phyloP scores from a whole-genome alignment of 1,140 invertebrate species.

The Cepaea nemoralis region DNA sequence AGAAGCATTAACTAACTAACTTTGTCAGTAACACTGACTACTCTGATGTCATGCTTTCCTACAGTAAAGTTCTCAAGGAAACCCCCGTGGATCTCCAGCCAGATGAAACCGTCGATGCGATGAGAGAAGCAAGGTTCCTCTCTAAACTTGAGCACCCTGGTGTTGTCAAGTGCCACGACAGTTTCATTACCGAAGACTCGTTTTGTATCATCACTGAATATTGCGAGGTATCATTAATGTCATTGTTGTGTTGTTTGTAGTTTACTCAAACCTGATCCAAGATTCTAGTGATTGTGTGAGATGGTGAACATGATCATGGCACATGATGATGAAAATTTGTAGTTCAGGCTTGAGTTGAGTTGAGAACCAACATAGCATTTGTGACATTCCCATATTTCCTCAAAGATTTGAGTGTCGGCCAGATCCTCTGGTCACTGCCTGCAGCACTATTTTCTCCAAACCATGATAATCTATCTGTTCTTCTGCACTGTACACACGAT shows the following conservation, averaged over 20 bases:
- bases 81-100: constrained; percentile 69
- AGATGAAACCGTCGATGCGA: constrained; percentile 71
- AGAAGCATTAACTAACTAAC: neutral
- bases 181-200: constrained; percentile 70
- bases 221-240: constrained; percentile 66
- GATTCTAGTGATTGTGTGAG: too few species aligned
- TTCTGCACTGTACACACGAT: too few species aligned
- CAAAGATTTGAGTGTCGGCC: too few species aligned
- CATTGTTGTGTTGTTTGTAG: too few species aligned
- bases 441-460: too few species aligned
- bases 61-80: constrained; percentile 72
- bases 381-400: too few species aligned
- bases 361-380: too few species aligned
- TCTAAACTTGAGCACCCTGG: constrained; percentile 68
- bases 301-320: too few species aligned
- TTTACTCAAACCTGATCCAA: neutral
- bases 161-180: constrained; percentile 71
- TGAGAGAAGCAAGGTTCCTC: constrained; percentile 67
- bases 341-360: too few species aligned
- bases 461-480: too few species aligned
- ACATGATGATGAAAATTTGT: too few species aligned
- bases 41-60: constrained; percentile 34
- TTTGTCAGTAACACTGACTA: neutral
- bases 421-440: too few species aligned
- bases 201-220: constrained; percentile 73